These are phyloP conservation scores for Ciconia boyciana DNA, from an alignment of 2,113 vertebrate genomes.

Conservation along the genomic window DNA sequence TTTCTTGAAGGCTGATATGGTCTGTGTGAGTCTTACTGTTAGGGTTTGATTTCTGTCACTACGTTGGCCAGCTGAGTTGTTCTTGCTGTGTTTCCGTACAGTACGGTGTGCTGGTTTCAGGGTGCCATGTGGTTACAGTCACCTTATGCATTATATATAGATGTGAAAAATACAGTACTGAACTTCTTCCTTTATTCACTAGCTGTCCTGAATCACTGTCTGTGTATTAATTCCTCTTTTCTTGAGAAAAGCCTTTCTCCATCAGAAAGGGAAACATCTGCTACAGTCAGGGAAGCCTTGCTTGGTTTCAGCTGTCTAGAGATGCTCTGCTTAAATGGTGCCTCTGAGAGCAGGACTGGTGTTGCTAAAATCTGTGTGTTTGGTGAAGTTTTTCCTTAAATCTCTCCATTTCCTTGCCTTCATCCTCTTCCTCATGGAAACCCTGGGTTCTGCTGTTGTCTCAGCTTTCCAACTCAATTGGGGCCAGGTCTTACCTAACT, in stretches of 20 bases:
- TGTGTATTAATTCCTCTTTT: not conserved
- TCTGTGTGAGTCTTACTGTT: no score
- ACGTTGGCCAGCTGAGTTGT: not conserved
- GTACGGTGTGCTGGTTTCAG: accelerated
- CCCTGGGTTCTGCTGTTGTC: not conserved
- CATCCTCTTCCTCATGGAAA: not conserved
- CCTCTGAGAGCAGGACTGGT: not conserved
- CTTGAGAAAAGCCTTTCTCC: not conserved
- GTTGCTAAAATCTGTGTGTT: accelerated
- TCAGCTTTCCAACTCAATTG: accelerated
- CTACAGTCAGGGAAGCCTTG: not conserved
- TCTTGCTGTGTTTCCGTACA: not conserved
- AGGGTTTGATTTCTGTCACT: not conserved
- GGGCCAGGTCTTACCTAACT: not conserved
- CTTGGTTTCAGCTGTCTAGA: not conserved
- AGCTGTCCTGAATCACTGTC: not conserved
- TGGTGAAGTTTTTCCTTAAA: not conserved
- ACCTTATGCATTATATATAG: accelerated
- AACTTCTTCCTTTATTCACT: not conserved
- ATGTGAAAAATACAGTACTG: not conserved
- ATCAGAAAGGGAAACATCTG: not conserved
- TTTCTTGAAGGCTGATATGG: not conserved
- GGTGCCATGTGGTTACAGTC: accelerated
- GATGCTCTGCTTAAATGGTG: not conserved
- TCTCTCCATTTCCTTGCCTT: not conserved